Conservation (phyloP, 2,113 vertebrate genomes). For the Percopsis transmontana region DNA sequence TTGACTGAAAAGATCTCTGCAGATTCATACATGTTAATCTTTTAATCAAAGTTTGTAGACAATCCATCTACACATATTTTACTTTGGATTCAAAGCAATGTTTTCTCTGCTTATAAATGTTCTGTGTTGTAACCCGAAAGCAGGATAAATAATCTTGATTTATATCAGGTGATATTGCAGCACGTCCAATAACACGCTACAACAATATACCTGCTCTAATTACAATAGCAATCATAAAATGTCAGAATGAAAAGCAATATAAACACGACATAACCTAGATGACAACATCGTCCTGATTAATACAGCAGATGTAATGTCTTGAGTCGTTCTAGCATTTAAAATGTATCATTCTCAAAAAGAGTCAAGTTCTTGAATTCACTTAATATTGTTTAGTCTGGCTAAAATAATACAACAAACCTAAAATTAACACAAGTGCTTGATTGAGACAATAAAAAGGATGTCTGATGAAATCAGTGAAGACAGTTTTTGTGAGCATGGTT, state of each 20-base stretch:
- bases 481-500: constrained; percentile 29
- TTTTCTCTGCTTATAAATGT: constrained; percentile 67
- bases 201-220: constrained; percentile 80
- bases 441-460: constrained; percentile 51
- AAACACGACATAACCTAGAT: constrained; percentile 72
- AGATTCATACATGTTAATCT: not conserved
- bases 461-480: constrained; percentile 47
- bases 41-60: too few species aligned
- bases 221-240: constrained; percentile 78
- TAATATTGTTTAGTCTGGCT: constrained; percentile 2
- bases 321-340: constrained; percentile 53
- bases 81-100: constrained; percentile 20
- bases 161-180: constrained; percentile 78
- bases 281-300: constrained; percentile 70
- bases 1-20: too few species aligned
- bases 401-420: constrained; percentile 45
- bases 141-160: constrained; percentile 78
- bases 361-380: constrained; percentile 24
- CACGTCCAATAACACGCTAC: constrained; percentile 77
- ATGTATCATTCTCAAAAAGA: constrained; percentile 24
- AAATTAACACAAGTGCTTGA: constrained; percentile 61
- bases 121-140: constrained; percentile 66
- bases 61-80: not conserved
- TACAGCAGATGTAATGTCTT: constrained; percentile 51
- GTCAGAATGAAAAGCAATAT: constrained; percentile 74